Evolutionary conservation across 1,140 invertebrate species (phyloP).

Genomic region (Eueides isabella): DNA sequence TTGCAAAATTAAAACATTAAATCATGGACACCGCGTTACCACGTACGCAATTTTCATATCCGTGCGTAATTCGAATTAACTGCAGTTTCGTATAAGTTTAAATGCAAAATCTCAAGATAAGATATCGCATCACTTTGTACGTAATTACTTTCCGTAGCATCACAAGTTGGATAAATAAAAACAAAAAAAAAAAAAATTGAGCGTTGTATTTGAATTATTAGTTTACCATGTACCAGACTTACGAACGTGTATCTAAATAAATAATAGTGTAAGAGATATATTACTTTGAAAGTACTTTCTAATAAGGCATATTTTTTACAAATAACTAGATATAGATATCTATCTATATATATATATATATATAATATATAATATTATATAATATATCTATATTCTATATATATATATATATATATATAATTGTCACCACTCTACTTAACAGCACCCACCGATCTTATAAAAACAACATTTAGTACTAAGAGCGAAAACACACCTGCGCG

Average conservation of each 20-base stretch:
- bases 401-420: too few relatives aligned
- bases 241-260: not conserved
- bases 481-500: constrained; percentile 22
- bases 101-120: constrained; percentile 23
- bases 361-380: too few relatives aligned
- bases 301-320: too few relatives aligned
- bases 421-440: not conserved
- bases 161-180: constrained; percentile 25
- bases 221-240: constrained; percentile 3
- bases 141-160: not conserved
- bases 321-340: too few relatives aligned
- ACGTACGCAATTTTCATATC: constrained; percentile 6
- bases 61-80: constrained; percentile 23
- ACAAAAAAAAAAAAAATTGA: constrained; percentile 17
- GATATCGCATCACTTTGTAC: constrained; percentile 24
- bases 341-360: too few relatives aligned
- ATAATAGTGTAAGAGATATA: too few relatives aligned
- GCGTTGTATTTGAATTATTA: constrained; percentile 3
- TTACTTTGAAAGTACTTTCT: too few relatives aligned
- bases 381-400: too few relatives aligned
- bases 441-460: not conserved
- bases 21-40: not conserved
- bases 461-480: constrained; percentile 19
- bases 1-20: not conserved
- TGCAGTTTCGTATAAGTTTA: constrained; percentile 22